Conservation (phyloP, 35 echinoderm and acorn worm species). For the Chiridota heheva region DNA sequence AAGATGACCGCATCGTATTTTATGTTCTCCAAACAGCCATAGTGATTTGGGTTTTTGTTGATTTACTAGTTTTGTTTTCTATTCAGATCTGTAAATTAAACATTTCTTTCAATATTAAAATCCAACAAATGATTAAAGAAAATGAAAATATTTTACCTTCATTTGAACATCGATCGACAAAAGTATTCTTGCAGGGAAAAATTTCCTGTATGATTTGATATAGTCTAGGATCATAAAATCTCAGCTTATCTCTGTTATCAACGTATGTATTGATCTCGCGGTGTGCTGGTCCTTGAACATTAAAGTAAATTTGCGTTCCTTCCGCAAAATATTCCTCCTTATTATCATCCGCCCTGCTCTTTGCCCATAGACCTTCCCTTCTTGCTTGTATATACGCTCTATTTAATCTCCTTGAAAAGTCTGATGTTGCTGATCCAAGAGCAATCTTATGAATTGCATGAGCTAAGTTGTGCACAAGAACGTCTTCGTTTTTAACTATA, state of each 20-base stretch:
- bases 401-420: slow-evolving; percentile 26
- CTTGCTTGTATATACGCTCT: slow-evolving; percentile 34
- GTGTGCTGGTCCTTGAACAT: slow-evolving; percentile 16
- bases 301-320: slow-evolving; percentile 51
- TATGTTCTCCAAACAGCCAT: too few relatives aligned
- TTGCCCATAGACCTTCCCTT: slow-evolving; percentile 13
- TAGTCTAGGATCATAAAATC: slow-evolving; percentile 40
- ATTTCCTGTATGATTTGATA: slow-evolving; percentile 29
- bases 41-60: too few relatives aligned
- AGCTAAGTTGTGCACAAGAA: slow-evolving; percentile 35
- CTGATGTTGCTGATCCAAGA: not conserved
- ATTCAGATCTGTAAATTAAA: not conserved
- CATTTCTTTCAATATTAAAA: not conserved
- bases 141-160: slow-evolving; percentile 23
- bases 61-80: not conserved
- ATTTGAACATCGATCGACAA: slow-evolving; percentile 45
- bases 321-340: slow-evolving; percentile 56
- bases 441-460: slow-evolving; percentile 53
- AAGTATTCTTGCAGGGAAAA: slow-evolving; percentile 43
- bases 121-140: not conserved
- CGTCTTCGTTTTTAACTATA: slow-evolving; percentile 45
- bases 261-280: slow-evolving; percentile 30
- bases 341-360: slow-evolving; percentile 21
- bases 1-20: too few relatives aligned
- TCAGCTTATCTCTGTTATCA: slow-evolving; percentile 24